Percentiles rank a stretch among this genome's conserved stretches.
Conservation (phyloP, 2,797 vertebrate species). For the Paguma larvata region DNA sequence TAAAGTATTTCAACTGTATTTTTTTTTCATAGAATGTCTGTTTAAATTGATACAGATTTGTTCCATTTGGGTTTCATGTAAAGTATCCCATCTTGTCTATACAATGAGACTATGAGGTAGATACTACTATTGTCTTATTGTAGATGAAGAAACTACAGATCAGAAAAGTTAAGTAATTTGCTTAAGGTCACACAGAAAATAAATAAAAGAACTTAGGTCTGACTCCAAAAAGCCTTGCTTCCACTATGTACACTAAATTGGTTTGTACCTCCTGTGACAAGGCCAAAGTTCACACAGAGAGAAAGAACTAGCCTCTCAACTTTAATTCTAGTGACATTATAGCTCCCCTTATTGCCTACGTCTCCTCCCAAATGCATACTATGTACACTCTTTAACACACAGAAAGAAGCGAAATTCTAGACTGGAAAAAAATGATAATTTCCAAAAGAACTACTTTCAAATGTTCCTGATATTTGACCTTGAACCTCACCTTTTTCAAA, state of each 20-base stretch:
- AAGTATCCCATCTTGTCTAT: neutral
- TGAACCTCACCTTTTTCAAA: neutral
- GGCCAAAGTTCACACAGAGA: slow-evolving; percentile 3
- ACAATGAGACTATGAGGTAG: neutral
- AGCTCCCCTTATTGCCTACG: neutral
- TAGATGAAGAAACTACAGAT: neutral
- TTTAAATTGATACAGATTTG: neutral
- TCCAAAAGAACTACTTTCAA: neutral
- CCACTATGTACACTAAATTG: neutral
- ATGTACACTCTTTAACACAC: neutral
- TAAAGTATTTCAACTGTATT: neutral
- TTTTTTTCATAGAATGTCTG: neutral
- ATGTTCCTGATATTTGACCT: neutral
- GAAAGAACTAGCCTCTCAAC: neutral
- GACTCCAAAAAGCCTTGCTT: neutral
- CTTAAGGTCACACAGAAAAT: neutral
- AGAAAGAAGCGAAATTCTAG: neutral
- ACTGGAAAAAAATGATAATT: neutral
- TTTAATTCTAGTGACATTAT: neutral
- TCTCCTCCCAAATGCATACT: neutral
- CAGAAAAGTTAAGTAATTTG: neutral
- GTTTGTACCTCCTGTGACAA: neutral
- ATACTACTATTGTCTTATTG: neutral
- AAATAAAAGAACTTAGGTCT: neutral
- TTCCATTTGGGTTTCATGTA: neutral